phyloP scores from a whole-genome alignment of 2,888 invertebrate species.

The Blomia tropicalis region DNA sequence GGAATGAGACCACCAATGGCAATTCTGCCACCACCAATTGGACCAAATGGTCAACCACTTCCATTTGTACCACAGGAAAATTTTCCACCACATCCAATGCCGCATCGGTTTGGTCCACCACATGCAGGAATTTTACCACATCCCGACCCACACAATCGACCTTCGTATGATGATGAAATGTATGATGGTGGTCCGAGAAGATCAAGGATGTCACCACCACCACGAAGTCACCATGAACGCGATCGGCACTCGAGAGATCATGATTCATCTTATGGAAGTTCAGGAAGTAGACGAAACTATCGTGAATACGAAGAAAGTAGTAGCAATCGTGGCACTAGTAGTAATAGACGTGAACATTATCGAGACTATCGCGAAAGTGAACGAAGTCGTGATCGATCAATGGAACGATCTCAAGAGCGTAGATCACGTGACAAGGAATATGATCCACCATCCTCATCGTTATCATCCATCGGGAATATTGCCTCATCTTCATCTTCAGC shows the following conservation, averaged over 20 bases:
- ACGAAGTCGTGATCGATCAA: slow-evolving; percentile 16
- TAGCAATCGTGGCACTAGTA: background rate
- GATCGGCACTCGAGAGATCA: background rate
- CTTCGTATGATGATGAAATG: background rate
- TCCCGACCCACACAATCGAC: slow-evolving; percentile 17
- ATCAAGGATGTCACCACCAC: background rate
- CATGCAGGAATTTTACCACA: slow-evolving; percentile 23
- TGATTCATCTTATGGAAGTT: background rate
- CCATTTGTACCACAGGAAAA: slow-evolving; percentile 6
- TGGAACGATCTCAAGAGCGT: slow-evolving; percentile 20
- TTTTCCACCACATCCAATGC: background rate
- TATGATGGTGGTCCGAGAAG: background rate
- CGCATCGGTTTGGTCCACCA: background rate
- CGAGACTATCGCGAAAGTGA: slow-evolving; percentile 23
- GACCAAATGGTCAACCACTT: slow-evolving; percentile 17
- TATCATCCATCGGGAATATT: slow-evolving; percentile 12
- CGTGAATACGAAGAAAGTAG: slow-evolving; percentile 26
- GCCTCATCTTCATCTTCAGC: background rate
- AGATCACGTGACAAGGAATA: slow-evolving; percentile 28
- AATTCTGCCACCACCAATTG: slow-evolving; percentile 23
- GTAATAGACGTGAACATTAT: slow-evolving; percentile 26
- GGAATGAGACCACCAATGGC: slow-evolving; percentile 26
- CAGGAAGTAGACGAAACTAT: slow-evolving; percentile 30
- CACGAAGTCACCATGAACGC: background rate
- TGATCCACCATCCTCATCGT: background rate